Evolutionary conservation across 92 coral and sea anemone species (phyloP).

Genomic region (Porites lobata): DNA sequence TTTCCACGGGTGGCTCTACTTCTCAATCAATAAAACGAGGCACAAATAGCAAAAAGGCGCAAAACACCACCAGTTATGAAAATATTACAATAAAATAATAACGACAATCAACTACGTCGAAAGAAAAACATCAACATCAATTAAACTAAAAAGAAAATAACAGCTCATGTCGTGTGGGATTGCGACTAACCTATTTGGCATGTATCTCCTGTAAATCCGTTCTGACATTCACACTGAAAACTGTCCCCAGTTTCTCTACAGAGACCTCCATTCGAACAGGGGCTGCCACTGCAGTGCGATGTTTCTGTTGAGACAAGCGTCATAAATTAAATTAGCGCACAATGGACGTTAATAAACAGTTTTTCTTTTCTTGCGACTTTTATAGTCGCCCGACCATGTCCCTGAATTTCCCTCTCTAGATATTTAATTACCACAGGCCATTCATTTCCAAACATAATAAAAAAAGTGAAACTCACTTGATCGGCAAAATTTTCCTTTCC

Average conservation of each 20-base stretch:
- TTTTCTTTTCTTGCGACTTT: neutral
- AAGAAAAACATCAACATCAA: neutral
- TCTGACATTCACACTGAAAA: constrained; percentile 79
- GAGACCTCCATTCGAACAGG: constrained; percentile 87
- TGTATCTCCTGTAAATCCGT: constrained; percentile 83
- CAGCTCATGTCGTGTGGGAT: neutral
- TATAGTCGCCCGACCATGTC: neutral
- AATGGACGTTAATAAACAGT: constrained; percentile 2
- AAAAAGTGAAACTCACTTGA: constrained; percentile 57
- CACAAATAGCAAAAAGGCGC: constrained; percentile 2
- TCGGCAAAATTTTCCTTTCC: constrained; percentile 88
- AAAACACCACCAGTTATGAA: constrained; percentile 50
- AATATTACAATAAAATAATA: constrained; percentile 29
- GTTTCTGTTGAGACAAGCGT: constrained; percentile 58
- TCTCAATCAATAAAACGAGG: constrained; percentile 1
- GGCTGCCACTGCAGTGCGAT: constrained; percentile 82
- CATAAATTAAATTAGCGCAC: constrained; percentile 12
- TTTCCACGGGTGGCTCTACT: constrained; percentile 60
- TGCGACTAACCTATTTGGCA: constrained; percentile 87
- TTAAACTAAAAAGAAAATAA: neutral
- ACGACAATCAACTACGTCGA: constrained; percentile 1
- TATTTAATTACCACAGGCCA: no score
- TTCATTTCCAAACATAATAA: neutral
- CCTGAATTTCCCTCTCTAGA: no score
- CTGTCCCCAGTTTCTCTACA: constrained; percentile 72